Percentiles rank a stretch among this genome's conserved stretches.
Conservation (phyloP, 2,797 vertebrate genomes). For the Rhynchotus rufescens region DNA sequence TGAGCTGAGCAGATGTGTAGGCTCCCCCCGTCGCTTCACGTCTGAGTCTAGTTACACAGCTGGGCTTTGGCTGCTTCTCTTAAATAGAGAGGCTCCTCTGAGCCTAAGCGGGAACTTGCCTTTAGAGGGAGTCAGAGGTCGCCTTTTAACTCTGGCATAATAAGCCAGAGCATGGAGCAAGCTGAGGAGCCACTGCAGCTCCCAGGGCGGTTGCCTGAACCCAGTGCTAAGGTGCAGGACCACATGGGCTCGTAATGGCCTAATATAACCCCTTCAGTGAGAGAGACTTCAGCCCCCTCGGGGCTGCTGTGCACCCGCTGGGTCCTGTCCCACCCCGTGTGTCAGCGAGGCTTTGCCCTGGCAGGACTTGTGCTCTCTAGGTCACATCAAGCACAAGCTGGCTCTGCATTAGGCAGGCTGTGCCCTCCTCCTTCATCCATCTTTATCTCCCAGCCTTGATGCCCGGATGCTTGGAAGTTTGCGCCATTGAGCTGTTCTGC, state of each 20-base stretch:
- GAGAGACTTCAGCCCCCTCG: accelerated
- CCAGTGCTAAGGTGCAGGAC: neutral
- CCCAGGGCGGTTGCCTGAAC: neutral
- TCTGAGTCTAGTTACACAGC: neutral
- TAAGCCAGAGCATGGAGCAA: neutral
- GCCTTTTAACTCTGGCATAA: neutral
- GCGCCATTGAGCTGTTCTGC: neutral
- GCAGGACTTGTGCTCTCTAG: neutral
- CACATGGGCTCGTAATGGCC: accelerated
- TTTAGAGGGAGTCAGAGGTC: neutral
- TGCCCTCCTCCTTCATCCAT: neutral
- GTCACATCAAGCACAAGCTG: neutral
- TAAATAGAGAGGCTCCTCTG: neutral
- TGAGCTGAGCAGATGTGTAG: accelerated
- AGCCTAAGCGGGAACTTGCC: accelerated
- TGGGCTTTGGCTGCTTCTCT: neutral
- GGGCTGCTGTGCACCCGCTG: no score
- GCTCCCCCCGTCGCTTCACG: accelerated
- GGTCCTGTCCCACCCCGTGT: accelerated
- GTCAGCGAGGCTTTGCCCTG: neutral
- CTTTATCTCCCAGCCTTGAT: neutral
- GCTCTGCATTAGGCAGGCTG: neutral
- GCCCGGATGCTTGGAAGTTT: neutral
- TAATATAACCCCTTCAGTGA: neutral
- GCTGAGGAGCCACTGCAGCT: neutral